Evolutionary conservation across 2,888 invertebrate genomes (phyloP).

Genomic region (Ichneumon xanthorius): DNA sequence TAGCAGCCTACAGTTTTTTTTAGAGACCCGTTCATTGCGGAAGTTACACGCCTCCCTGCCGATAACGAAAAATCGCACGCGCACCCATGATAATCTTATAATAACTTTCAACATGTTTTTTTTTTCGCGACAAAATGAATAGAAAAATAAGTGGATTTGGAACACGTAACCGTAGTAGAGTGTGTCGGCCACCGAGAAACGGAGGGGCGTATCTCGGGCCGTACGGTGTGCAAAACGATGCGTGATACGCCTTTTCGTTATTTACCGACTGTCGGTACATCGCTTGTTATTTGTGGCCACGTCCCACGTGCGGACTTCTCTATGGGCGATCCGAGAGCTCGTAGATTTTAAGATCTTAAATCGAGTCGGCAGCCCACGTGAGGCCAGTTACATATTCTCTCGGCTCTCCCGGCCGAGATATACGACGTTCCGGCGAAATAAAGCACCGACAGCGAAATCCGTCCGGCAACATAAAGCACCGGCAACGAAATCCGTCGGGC

Average conservation of each 20-base stretch:
- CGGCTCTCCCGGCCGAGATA: not conserved
- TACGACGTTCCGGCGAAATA: not conserved
- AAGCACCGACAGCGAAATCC: not conserved
- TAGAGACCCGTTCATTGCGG: slow-evolving; percentile 38
- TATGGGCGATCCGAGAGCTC: not conserved
- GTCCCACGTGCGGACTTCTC: not conserved
- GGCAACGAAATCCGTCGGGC: not conserved
- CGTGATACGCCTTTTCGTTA: no score
- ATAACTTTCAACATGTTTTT: not conserved
- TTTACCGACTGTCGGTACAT: not conserved
- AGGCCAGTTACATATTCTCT: slow-evolving; percentile 50
- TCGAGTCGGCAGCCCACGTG: slow-evolving; percentile 56
- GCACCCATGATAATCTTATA: not conserved
- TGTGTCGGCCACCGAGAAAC: no score
- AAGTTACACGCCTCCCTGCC: slow-evolving; percentile 41
- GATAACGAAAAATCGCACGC: slow-evolving; percentile 36
- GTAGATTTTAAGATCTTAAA: slow-evolving; percentile 29
- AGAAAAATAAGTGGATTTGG: not conserved
- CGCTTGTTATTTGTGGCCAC: slow-evolving; percentile 4
- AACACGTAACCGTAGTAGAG: no score
- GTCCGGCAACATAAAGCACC: not conserved
- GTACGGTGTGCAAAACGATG: no score
- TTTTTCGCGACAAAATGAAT: not conserved
- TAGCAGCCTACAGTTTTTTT: not conserved
- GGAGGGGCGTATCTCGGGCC: no score